Evolutionary conservation across 2,888 invertebrate genomes (phyloP).

Genomic region (Scotopteryx bipunctaria): DNA sequence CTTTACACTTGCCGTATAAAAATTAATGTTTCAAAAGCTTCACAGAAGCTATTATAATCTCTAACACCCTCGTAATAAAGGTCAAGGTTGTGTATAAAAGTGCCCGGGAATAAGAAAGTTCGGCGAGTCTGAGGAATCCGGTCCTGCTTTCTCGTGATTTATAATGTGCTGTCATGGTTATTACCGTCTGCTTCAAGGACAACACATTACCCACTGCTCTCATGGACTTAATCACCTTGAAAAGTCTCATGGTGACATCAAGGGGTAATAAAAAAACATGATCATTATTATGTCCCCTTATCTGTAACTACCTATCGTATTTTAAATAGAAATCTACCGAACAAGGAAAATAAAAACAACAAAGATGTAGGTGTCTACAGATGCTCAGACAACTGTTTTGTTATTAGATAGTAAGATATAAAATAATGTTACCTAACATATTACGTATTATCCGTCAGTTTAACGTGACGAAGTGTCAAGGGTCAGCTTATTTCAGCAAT

Average conservation of each 20-base stretch:
- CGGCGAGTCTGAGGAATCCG: conserved; percentile 29
- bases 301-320: too few relatives aligned
- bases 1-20: not conserved
- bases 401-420: too few relatives aligned
- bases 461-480: conserved; percentile 10
- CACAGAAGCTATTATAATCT: not conserved
- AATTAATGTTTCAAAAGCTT: not conserved
- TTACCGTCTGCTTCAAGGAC: conserved; percentile 18
- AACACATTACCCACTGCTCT: conserved; percentile 4
- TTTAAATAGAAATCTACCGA: too few relatives aligned
- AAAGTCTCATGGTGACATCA: not conserved
- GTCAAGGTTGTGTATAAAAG: conserved; percentile 23
- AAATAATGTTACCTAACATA: conserved; percentile 11
- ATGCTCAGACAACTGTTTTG: too few relatives aligned
- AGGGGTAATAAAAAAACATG: too few relatives aligned
- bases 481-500: conserved; percentile 17
- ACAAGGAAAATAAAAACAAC: too few relatives aligned
- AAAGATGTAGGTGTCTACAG: too few relatives aligned
- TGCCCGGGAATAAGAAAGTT: conserved; percentile 30
- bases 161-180: conserved; percentile 16
- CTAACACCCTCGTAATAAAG: conserved; percentile 7
- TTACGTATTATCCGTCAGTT: conserved; percentile 9
- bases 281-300: too few relatives aligned
- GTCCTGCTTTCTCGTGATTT: conserved; percentile 38
- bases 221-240: conserved; percentile 15